Evolutionary conservation across 2,113 vertebrate species (phyloP).

Genomic region (Podarcis muralis): DNA sequence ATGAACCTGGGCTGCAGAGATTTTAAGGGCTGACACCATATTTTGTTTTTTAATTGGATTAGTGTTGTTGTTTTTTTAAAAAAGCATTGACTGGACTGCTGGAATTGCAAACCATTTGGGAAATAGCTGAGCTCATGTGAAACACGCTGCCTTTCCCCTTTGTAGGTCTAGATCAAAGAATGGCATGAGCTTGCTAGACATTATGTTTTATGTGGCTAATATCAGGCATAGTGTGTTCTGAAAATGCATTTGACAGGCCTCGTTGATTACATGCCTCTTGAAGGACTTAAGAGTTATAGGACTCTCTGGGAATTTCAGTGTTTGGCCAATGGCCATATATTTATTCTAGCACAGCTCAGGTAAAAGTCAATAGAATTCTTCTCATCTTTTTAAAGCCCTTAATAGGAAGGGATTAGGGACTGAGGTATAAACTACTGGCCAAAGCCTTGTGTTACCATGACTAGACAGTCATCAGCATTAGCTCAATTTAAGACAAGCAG

Average conservation of each 20-base stretch:
- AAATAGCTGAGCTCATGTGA: fast-evolving
- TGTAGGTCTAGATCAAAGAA: not conserved
- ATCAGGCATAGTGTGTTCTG: slow-evolving; percentile 14
- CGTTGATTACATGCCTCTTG: slow-evolving; percentile 14
- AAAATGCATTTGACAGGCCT: slow-evolving; percentile 27
- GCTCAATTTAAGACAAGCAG: not conserved
- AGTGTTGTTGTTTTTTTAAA: not conserved
- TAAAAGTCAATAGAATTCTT: slow-evolving; percentile 14
- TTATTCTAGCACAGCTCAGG: not conserved
- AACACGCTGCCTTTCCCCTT: not conserved
- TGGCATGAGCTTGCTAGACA: not conserved
- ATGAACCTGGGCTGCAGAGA: not conserved
- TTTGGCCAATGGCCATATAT: slow-evolving; percentile 6
- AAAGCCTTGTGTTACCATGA: not conserved
- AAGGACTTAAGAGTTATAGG: slow-evolving; percentile 21
- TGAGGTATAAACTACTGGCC: slow-evolving; percentile 4
- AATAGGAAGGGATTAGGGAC: not conserved
- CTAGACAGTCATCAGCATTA: not conserved
- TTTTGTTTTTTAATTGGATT: not conserved
- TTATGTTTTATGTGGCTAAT: not conserved
- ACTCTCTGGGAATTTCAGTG: not conserved
- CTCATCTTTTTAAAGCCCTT: slow-evolving; percentile 18
- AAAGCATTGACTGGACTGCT: not conserved
- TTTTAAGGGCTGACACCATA: not conserved
- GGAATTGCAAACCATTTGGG: not conserved